Evolutionary conservation across 2,888 invertebrate genomes (phyloP), one percentile per base, ranked within the genome.

Genomic region (Drosophila testacea): DNA sequence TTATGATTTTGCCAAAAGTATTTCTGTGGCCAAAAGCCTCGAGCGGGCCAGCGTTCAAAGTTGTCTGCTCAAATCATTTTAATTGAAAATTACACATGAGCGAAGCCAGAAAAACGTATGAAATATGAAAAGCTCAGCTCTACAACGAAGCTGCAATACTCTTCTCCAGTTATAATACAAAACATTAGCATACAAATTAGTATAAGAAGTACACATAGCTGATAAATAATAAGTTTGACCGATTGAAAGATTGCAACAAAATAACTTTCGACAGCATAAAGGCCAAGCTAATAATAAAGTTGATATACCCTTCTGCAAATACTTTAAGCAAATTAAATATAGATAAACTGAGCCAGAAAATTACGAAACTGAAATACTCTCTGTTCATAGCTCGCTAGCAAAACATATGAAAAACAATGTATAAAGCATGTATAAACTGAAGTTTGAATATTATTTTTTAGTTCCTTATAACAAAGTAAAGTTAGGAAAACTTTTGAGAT

Each of bases 71-170:
- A 89, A 85, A 87, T 80, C 89, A 88, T 89, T 89, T 89, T 90
- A 90, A 89, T 89, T 90, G 90, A 88, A 89, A 89, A 89, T 90
- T 88, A 88, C 90, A 90, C 90, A 90, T 89, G 81, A 90, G 84
- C 88, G 86, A 78, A 84, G 89, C 81, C 80, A 70, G 59, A 71
- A 74, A 72, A 62, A 61, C 54, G 48, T 57, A 56, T 59, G 54
- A 63, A 69, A 64, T 39, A 52, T 59, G 38, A 60, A 62, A 63
- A 50, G 42, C 39, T 9, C 16, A 13, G n/a, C 11, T 27, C 11
- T n/a, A 56, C n/a, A 51, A 48, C 52, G 68, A 62, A 22, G 0
- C 0, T 2, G 1, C 1, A 38, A 77, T 77, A 34, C 74, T 0
- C 73, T 75, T 2, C 6, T 3, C 2, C 0, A 16, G 4, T 6